These are phyloP conservation scores for Coregonus ussuriensis DNA, from an alignment of 2,797 vertebrate genomes.

Conservation along the genomic window DNA sequence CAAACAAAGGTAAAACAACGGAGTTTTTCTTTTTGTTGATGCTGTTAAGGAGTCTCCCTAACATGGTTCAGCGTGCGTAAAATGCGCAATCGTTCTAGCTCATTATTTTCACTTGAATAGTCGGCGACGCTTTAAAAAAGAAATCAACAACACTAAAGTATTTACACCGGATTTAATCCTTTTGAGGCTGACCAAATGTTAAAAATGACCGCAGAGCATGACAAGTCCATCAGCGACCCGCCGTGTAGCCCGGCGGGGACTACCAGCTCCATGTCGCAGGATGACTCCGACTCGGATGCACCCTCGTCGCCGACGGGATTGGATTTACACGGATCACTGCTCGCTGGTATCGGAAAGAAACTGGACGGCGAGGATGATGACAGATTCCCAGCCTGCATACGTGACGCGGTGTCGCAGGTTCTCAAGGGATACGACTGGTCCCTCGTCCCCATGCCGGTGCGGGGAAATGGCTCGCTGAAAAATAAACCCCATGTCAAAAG, in stretches of 20 bases:
- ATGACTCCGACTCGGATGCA: slow-evolving; percentile 92
- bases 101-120: slow-evolving; percentile 25
- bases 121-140: neutral
- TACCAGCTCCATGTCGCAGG: slow-evolving; percentile 88
- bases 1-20: slow-evolving; percentile 46
- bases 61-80: slow-evolving; percentile 64
- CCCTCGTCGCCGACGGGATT: slow-evolving; percentile 85
- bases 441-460: slow-evolving; percentile 92
- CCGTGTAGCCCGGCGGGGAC: slow-evolving; percentile 91
- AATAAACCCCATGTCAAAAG: slow-evolving; percentile 92
- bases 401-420: slow-evolving; percentile 95
- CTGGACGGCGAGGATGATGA: slow-evolving; percentile 85
- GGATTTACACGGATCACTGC: slow-evolving; percentile 71
- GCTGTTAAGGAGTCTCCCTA: slow-evolving; percentile 38
- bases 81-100: slow-evolving; percentile 45
- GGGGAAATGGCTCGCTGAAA: slow-evolving; percentile 87
- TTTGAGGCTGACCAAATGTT: slow-evolving; percentile 69
- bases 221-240: slow-evolving; percentile 80
- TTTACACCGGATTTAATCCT: slow-evolving; percentile 36
- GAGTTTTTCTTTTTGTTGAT: slow-evolving; percentile 21
- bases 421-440: slow-evolving; percentile 99
- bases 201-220: slow-evolving; percentile 90
- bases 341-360: slow-evolving; percentile 74
- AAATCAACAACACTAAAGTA: neutral
- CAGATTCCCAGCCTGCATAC: slow-evolving; percentile 95